Conservation (phyloP, 2,888 invertebrate species). For the Clostera curtula region DNA sequence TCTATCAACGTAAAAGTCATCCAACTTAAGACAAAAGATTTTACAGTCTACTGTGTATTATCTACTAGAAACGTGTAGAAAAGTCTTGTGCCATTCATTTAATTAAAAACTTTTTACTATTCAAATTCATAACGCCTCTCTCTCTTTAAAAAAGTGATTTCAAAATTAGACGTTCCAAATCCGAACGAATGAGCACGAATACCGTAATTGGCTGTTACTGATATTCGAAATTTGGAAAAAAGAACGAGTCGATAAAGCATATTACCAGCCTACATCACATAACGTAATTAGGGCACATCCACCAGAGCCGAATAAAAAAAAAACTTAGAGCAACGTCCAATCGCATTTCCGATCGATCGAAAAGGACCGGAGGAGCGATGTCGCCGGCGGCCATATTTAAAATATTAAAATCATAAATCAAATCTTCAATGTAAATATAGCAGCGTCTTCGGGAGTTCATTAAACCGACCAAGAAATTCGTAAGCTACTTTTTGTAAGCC, state of each 20-base stretch:
- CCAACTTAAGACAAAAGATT: no score
- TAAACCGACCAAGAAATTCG: slow-evolving; percentile 27
- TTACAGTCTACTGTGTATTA: no score
- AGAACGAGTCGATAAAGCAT: slow-evolving; percentile 28
- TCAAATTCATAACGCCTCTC: no score
- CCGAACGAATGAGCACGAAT: slow-evolving; percentile 23
- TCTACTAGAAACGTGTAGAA: no score
- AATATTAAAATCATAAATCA: slow-evolving; percentile 69
- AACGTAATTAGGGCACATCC: slow-evolving; percentile 60
- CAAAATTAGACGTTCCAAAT: slow-evolving; percentile 29
- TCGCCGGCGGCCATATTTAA: slow-evolving; percentile 65
- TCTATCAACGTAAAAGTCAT: no score
- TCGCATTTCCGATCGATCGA: slow-evolving; percentile 44
- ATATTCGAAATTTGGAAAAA: slow-evolving; percentile 32
- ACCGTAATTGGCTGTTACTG: slow-evolving; percentile 25
- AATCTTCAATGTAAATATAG: slow-evolving; percentile 57
- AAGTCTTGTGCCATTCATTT: no score
- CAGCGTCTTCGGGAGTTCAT: slow-evolving; percentile 37
- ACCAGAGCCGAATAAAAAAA: slow-evolving; percentile 40
- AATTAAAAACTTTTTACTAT: no score
- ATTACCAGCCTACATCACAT: slow-evolving; percentile 42
- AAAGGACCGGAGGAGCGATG: slow-evolving; percentile 39
- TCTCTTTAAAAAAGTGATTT: slow-evolving; percentile 21
- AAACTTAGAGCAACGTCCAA: slow-evolving; percentile 48
- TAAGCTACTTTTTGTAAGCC: slow-evolving; percentile 28